Evolutionary conservation across 2,113 vertebrate species (phyloP).

Genomic region (Mustelus asterias): DNA sequence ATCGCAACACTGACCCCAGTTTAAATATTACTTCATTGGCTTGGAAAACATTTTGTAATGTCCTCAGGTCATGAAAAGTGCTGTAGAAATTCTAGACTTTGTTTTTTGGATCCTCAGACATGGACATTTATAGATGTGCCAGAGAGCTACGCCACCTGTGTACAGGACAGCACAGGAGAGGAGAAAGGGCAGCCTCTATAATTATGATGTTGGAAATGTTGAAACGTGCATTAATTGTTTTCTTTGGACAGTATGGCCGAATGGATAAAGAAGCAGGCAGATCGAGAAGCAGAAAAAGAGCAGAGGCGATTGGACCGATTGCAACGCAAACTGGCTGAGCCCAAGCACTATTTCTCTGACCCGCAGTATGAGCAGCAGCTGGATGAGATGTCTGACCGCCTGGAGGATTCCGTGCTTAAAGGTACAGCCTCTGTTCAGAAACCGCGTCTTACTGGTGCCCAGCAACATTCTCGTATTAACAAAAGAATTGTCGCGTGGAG

Average conservation of each 20-base stretch:
- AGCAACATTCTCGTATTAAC: not conserved
- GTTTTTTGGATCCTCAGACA: not conserved
- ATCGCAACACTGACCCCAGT: not conserved
- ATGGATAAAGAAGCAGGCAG: constrained; percentile 88
- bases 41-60: not conserved
- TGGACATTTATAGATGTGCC: not conserved
- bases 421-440: constrained; percentile 50
- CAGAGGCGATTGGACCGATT: constrained; percentile 78
- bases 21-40: not conserved
- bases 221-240: not conserved
- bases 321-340: constrained; percentile 76
- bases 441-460: not conserved
- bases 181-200: not conserved
- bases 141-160: no score
- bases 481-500: not conserved
- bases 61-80: not conserved
- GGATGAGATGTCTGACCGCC: constrained; percentile 77
- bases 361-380: constrained; percentile 77
- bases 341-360: constrained; percentile 72
- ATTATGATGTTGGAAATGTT: not conserved
- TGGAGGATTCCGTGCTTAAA: constrained; percentile 89
- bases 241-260: constrained; percentile 77
- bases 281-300: constrained; percentile 85
- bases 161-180: not conserved
- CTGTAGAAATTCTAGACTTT: not conserved